Evolutionary conservation across 2,888 invertebrate genomes (phyloP), one percentile per base, ranked within the genome.

Genomic region (Nemotelus nigrinus): DNA sequence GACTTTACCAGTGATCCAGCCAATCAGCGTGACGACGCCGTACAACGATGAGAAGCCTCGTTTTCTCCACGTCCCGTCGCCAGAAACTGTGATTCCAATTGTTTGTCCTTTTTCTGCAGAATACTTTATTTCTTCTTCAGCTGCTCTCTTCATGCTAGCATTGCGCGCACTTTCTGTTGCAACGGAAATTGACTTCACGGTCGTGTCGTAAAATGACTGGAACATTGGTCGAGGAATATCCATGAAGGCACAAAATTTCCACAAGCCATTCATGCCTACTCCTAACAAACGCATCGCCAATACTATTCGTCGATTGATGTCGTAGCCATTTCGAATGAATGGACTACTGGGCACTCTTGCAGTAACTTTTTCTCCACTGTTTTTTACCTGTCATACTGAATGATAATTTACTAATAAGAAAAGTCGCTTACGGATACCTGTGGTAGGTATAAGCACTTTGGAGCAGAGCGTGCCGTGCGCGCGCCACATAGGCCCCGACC

Each of bases 261-360:
- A 41, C 43, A 63, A 41, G 39, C 63, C 63, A 63, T 63, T 63
- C 43, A 63, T 41, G 43, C 39, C 63, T 39, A 63, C 63, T 41
- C 63, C 41, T 63, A 63, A 63, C 43, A 63, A 3, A 41, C 63
- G 41, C 39, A 63, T 63, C 63, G 63, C 43, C 25, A 63, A 63
- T 8, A 63, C 63, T 41, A 63, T 63, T 63, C 63, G 39, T 39
- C 63, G 63, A 43, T 63, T 63, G 63, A 63, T 63, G 39, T 63
- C 63, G 43, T 63, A 41, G 39, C 63, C 63, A 63, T 63, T 63
- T 63, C 43, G 39, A 39, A 63, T 43, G 4, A 41, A 63, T 43
- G 63, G 63, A 43, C 63, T 41, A 63, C 63, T 39, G 43, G 63
- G 58, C 25, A 58, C n/a, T n/a, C n/a, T n/a, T n/a, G n/a, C n/a